Evolutionary conservation across 1,140 invertebrate species (phyloP).

Genomic region (Penaeus indicus): DNA sequence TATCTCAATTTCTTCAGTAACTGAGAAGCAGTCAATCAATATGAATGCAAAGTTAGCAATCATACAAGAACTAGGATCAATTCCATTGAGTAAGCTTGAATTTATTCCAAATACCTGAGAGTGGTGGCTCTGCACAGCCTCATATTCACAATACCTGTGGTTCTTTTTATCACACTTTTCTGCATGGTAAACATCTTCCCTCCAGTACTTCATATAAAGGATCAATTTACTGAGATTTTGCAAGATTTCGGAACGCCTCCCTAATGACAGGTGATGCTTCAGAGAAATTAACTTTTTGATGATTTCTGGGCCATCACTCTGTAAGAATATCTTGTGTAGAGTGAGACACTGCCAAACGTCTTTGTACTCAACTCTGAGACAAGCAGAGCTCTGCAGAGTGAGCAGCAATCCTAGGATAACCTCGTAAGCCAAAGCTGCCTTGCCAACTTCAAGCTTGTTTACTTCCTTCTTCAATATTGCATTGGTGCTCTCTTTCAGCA

Average conservation of each 20-base stretch:
- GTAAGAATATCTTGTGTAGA: slow-evolving; percentile 50
- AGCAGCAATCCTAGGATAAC: slow-evolving; percentile 39
- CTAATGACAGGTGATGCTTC: slow-evolving; percentile 22
- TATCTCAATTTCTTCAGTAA: slow-evolving; percentile 36
- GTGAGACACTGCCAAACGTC: slow-evolving; percentile 50
- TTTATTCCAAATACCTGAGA: slow-evolving; percentile 46
- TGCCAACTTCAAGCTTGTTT: background rate
- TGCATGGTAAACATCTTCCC: slow-evolving; percentile 46
- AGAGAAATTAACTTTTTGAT: slow-evolving; percentile 43
- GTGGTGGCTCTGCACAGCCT: slow-evolving; percentile 40
- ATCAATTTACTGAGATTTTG: slow-evolving; percentile 38
- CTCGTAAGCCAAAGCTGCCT: slow-evolving; percentile 33
- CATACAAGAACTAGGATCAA: slow-evolving; percentile 47
- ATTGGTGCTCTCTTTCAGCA: background rate
- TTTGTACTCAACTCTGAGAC: slow-evolving; percentile 46
- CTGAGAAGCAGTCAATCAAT: slow-evolving; percentile 44
- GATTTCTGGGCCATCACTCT: slow-evolving; percentile 44
- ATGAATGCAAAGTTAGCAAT: slow-evolving; percentile 46
- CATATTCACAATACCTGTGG: slow-evolving; percentile 55
- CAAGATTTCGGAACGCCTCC: slow-evolving; percentile 29
- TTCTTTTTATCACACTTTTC: slow-evolving; percentile 57
- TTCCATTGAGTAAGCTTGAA: slow-evolving; percentile 28
- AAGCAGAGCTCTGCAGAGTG: slow-evolving; percentile 46
- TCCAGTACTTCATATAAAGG: slow-evolving; percentile 50
- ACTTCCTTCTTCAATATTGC: background rate